A percentile compares a stretch with the other conserved stretches of the same genome.
Conservation (phyloP, 1,140 invertebrate species). For the Ips nitidus region DNA sequence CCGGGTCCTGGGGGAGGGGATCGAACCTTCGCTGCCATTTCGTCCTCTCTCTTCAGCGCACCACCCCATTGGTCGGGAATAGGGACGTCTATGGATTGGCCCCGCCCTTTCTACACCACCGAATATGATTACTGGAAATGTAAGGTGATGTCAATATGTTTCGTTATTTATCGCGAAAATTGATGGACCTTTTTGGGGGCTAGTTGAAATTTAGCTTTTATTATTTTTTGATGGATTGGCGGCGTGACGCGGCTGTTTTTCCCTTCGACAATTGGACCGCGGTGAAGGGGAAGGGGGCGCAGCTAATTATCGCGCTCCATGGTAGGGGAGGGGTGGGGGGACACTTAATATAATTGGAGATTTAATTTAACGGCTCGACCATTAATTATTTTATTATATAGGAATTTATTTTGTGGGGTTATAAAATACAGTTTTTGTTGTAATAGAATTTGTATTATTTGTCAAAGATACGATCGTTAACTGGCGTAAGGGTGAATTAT, state of each 20-base stretch:
- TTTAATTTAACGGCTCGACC: constrained; percentile 27
- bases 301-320: constrained; percentile 14
- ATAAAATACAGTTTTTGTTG: constrained; percentile 12
- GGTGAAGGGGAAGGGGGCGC: constrained; percentile 2
- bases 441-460: not conserved
- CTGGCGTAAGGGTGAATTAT: too few relatives aligned
- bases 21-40: not conserved
- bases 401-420: constrained; percentile 19
- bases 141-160: constrained; percentile 51
- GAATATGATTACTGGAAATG: constrained; percentile 50
- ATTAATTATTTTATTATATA: constrained; percentile 32
- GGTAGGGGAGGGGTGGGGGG: constrained; percentile 2
- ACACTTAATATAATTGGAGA: constrained; percentile 32
- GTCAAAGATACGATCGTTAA: too few relatives aligned
- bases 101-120: constrained; percentile 35
- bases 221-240: constrained; percentile 51
- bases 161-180: constrained; percentile 49
- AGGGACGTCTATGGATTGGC: constrained; percentile 31
- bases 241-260: constrained; percentile 35
- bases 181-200: constrained; percentile 45
- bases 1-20: not conserved
- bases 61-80: constrained; percentile 25
- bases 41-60: not conserved
- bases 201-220: constrained; percentile 49
- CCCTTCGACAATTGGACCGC: too few relatives aligned